Base-by-base conservation (phyloP, 2,113 vertebrate species). In the Ascaphus truei region DNA sequence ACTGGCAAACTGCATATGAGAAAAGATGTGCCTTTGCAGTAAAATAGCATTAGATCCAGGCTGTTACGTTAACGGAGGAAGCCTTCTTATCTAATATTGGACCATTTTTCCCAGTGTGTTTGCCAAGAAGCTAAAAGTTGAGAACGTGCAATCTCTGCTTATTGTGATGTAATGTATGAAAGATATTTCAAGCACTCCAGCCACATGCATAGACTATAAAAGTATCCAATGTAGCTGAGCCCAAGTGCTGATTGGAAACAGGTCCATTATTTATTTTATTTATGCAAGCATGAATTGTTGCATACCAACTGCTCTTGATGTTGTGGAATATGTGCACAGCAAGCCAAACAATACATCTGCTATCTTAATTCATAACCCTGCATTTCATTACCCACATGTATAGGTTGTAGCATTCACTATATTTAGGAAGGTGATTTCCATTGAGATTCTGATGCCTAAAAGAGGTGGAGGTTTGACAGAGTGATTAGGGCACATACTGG, bases 31-130 rank as follows among this genome's bases (percentile, higher is more conserved):
- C 43, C n/a, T 20, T 27, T 16, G 23, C 12, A 69, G 37, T 15
- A 58, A 23, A 34, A 30, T 12, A 36, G 55, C 43, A 16, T 11
- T 18, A 30, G 27, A 15, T 15, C 43, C 31, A 39, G 31, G 4
- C n/a, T 30, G 22, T 60, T 69, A 30, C 29, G 16, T 27, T 27
- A 8, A 33, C 66, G n/a, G n/a, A 69, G 66, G 66, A 69, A 69
- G 45, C 29, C 16, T n/a, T 10, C 45, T 26, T 50, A 34, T 27
- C 25, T 57, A 36, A 33, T 67, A 39, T 31, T 20, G n/a, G 37
- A 50, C 30, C 62, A 65, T 53, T 36, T 53, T 22, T 11, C 34
- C 22, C 15, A 9, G 16, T 13, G 23, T 18, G 50, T 22, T n/a
- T 48, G 66, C 65, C 65, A 68, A 26, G 41, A 13, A 50, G 25